Conservation (phyloP, 1,140 invertebrate species). For the Zaprionus nigranus region DNA sequence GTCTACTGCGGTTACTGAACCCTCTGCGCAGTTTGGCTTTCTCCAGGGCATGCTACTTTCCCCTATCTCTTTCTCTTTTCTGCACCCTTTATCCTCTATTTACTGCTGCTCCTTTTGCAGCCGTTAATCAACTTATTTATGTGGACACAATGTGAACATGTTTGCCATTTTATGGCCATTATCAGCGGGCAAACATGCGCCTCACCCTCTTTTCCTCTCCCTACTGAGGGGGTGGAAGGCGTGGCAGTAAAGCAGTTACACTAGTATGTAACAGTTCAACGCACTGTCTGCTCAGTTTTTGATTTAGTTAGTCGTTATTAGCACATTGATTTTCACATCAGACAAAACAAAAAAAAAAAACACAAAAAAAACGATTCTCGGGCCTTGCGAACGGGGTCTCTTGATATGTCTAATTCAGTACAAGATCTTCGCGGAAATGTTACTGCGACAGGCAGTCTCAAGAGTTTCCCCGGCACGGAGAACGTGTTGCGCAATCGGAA, state of each 20-base stretch:
- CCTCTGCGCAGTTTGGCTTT: background rate
- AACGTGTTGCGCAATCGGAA: slow-evolving; percentile 59
- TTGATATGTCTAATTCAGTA: slow-evolving; percentile 27
- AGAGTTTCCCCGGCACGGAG: background rate
- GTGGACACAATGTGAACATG: slow-evolving; percentile 18
- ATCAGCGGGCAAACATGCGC: slow-evolving; percentile 48
- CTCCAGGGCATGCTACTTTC: background rate
- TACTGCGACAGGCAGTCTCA: slow-evolving; percentile 16
- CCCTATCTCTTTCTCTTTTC: background rate
- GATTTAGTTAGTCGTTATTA: slow-evolving; percentile 14
- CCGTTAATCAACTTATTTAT: slow-evolving; percentile 62
- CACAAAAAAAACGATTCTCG: slow-evolving; percentile 3
- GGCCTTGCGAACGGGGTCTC: slow-evolving; percentile 4
- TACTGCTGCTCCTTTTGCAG: background rate
- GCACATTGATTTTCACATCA: slow-evolving; percentile 60
- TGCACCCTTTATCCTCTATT: background rate
- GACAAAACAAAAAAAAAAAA: background rate
- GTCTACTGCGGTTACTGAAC: background rate
- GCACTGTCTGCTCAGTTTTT: slow-evolving; percentile 6
- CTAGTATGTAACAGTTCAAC: slow-evolving; percentile 24
- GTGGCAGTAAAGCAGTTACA: slow-evolving; percentile 1
- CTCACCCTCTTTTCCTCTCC: background rate
- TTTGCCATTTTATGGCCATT: slow-evolving; percentile 45
- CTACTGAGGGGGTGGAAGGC: background rate
- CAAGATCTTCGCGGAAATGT: background rate